These are phyloP conservation scores for Lysandra bellargus DNA, from an alignment of 2,888 invertebrate species.

Conservation along the genomic window DNA sequence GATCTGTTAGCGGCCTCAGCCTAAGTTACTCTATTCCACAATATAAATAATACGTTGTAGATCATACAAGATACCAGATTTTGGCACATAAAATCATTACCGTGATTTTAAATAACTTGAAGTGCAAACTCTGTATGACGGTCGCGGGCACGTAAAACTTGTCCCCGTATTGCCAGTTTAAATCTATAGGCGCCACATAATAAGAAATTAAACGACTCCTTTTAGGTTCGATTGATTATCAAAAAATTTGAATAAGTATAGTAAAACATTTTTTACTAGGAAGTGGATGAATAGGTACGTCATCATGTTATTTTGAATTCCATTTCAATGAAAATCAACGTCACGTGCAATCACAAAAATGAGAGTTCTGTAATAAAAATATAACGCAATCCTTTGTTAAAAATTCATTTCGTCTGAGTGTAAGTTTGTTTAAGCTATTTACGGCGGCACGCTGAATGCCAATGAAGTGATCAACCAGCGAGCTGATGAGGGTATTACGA, in stretches of 20 bases:
- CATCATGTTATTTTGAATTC: too few relatives aligned
- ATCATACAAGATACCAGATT: constrained; percentile 6
- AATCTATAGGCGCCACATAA: too few relatives aligned
- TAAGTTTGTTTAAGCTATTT: constrained; percentile 29
- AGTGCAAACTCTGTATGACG: too few relatives aligned
- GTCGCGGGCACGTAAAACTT: too few relatives aligned
- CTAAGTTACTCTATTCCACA: constrained; percentile 36
- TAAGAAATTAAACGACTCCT: too few relatives aligned
- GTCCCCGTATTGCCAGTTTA: too few relatives aligned
- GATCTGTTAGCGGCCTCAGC: constrained; percentile 53
- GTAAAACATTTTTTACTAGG: too few relatives aligned
- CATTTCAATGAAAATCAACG: background rate
- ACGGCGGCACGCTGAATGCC: constrained; percentile 44
- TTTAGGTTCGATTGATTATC: too few relatives aligned
- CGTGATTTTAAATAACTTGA: too few relatives aligned
- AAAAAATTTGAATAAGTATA: too few relatives aligned
- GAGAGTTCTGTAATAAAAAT: background rate
- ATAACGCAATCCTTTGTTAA: constrained; percentile 19
- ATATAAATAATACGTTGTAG: constrained; percentile 43
- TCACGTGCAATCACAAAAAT: background rate
- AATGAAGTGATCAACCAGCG: constrained; percentile 57
- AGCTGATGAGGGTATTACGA: constrained; percentile 64
- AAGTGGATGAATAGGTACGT: too few relatives aligned
- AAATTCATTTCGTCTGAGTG: constrained; percentile 17
- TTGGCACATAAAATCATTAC: too few relatives aligned